phyloP scores from a whole-genome alignment of 2,888 invertebrate genomes.

The Sthenelais limicola region DNA sequence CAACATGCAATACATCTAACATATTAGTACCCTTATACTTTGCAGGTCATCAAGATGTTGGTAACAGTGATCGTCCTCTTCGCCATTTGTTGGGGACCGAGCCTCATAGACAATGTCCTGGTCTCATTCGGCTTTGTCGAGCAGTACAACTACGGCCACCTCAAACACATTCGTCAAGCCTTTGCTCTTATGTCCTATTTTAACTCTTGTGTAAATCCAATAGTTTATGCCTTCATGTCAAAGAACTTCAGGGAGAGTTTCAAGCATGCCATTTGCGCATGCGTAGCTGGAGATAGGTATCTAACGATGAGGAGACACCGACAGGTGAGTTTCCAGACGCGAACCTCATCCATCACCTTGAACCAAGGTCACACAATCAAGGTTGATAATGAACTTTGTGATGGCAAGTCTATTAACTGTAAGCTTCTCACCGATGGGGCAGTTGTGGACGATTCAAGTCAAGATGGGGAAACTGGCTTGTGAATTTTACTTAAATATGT shows the following conservation, averaged over 20 bases:
- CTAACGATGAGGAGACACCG: constrained; percentile 23
- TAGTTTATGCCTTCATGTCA: constrained; percentile 84
- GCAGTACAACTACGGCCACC: constrained; percentile 74
- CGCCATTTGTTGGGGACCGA: constrained; percentile 80
- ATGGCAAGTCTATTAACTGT: too few species aligned
- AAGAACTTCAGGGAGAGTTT: constrained; percentile 78
- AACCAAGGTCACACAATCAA: constrained; percentile 15
- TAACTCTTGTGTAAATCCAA: constrained; percentile 83
- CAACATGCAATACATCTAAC: too few species aligned
- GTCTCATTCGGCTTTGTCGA: constrained; percentile 77
- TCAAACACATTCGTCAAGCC: constrained; percentile 78
- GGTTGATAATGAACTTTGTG: too few species aligned
- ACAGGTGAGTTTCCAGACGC: constrained; percentile 44
- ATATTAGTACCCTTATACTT: too few species aligned
- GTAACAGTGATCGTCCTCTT: constrained; percentile 81
- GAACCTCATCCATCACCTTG: constrained; percentile 32
- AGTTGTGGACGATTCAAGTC: too few species aligned
- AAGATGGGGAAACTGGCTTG: too few species aligned
- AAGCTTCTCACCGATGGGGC: too few species aligned
- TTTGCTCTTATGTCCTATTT: constrained; percentile 81
- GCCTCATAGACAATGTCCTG: constrained; percentile 79
- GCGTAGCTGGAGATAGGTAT: constrained; percentile 42
- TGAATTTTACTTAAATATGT: too few species aligned
- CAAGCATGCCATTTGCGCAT: constrained; percentile 60
- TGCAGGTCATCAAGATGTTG: constrained; percentile 83